Evolutionary conservation across 2,888 invertebrate genomes (phyloP).

Genomic region (Athalia circularis): DNA sequence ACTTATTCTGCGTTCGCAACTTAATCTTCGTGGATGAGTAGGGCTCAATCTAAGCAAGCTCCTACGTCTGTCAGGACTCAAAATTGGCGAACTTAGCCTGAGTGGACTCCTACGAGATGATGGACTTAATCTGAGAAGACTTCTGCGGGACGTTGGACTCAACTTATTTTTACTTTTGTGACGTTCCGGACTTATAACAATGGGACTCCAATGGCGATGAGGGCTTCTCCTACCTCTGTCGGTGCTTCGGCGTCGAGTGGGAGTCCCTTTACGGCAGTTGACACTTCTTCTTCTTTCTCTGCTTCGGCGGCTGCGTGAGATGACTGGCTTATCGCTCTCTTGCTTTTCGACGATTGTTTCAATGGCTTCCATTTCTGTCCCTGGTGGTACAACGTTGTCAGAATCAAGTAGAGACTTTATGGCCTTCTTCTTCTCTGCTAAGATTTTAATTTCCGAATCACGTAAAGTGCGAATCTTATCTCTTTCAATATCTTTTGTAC

Average conservation of each 20-base stretch:
- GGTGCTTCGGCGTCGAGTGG: conserved; percentile 55
- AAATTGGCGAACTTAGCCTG: conserved; percentile 50
- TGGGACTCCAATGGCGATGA: conserved; percentile 48
- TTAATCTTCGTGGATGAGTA: conserved; percentile 53
- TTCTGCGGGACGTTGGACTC: conserved; percentile 59
- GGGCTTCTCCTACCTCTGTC: conserved; percentile 55
- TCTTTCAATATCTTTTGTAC: conserved; percentile 70
- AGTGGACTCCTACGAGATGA: conserved; percentile 46
- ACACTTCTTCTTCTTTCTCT: conserved; percentile 58
- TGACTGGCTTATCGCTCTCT: conserved; percentile 55
- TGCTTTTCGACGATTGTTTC: conserved; percentile 67
- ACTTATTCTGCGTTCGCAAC: conserved; percentile 65
- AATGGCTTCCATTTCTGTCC: conserved; percentile 70
- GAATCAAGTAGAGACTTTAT: conserved; percentile 70
- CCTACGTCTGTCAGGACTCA: conserved; percentile 51
- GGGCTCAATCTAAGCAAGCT: conserved; percentile 53
- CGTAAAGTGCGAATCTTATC: conserved; percentile 69
- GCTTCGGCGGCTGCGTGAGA: conserved; percentile 53
- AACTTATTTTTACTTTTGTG: conserved; percentile 56
- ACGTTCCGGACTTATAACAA: conserved; percentile 52
- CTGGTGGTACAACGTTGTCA: conserved; percentile 69
- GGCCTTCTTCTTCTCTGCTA: conserved; percentile 71
- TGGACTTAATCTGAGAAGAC: conserved; percentile 51
- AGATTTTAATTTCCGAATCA: conserved; percentile 68
- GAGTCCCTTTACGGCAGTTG: conserved; percentile 57